phyloP scores from a whole-genome alignment of 2,888 invertebrate genomes.

The Dynastes maya region DNA sequence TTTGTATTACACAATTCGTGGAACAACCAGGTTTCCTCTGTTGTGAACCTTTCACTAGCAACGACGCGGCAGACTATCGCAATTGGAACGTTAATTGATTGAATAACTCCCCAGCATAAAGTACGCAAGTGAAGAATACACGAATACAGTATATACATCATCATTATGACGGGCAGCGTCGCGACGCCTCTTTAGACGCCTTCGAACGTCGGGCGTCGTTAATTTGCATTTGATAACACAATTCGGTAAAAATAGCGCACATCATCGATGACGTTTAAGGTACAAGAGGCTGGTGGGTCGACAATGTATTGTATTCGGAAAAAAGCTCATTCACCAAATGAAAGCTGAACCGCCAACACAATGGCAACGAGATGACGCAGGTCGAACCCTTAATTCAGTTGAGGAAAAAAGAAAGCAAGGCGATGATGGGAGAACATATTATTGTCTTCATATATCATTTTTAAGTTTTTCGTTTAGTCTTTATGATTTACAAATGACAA shows the following conservation, averaged over 20 bases:
- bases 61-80: background rate
- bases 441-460: background rate
- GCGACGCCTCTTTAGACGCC: slow-evolving; percentile 34
- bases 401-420: background rate
- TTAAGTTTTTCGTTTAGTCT: background rate
- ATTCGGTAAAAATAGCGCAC: slow-evolving; percentile 31
- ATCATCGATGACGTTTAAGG: background rate
- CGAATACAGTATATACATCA: background rate
- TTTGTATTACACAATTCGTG: too few species aligned
- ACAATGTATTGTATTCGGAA: slow-evolving; percentile 16
- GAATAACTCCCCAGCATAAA: slow-evolving; percentile 9
- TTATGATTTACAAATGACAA: too few species aligned
- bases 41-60: too few species aligned
- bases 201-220: background rate
- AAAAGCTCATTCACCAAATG: slow-evolving; percentile 12
- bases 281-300: background rate
- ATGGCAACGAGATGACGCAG: slow-evolving; percentile 5
- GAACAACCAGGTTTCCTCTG: too few species aligned
- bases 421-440: background rate
- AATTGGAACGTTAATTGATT: slow-evolving; percentile 8
- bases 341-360: slow-evolving; percentile 13
- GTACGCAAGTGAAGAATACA: slow-evolving; percentile 12
- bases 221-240: slow-evolving; percentile 38
- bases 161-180: slow-evolving; percentile 12
- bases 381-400: background rate